A percentile compares a stretch with the other conserved stretches of the same genome.
Evolutionary conservation across 2,113 vertebrate species (phyloP).

Genomic region (Lophius piscatorius): DNA sequence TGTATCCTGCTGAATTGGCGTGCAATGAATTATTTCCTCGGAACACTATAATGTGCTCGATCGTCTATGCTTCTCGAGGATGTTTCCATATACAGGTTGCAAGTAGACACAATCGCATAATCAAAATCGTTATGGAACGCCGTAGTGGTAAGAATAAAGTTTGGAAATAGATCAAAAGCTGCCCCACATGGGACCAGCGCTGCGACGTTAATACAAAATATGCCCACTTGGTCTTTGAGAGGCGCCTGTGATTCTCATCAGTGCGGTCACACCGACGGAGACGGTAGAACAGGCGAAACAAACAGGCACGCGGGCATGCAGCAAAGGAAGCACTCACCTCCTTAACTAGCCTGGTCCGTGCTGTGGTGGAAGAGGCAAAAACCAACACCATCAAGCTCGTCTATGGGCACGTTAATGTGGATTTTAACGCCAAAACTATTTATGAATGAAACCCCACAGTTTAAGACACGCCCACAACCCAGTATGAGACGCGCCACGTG

Average conservation of each 20-base stretch:
- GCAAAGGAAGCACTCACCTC: slow-evolving; percentile 73
- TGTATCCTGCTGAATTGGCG: too few relatives aligned
- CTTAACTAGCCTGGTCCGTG: slow-evolving; percentile 66
- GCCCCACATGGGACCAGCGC: not conserved
- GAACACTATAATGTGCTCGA: slow-evolving; percentile 4
- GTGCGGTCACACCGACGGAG: slow-evolving; percentile 24
- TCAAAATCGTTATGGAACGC: not conserved
- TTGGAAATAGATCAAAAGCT: not conserved
- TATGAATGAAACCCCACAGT: slow-evolving; percentile 83
- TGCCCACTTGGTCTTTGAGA: slow-evolving; percentile 26
- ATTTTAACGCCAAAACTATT: slow-evolving; percentile 78
- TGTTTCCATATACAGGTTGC: slow-evolving; percentile 16
- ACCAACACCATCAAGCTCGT: slow-evolving; percentile 48
- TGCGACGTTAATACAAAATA: slow-evolving; percentile 14
- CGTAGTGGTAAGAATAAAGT: not conserved
- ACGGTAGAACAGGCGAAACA: slow-evolving; percentile 9
- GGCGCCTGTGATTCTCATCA: slow-evolving; percentile 33
- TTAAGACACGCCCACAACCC: slow-evolving; percentile 79
- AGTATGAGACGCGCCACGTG: slow-evolving; percentile 70
- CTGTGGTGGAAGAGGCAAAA: slow-evolving; percentile 40
- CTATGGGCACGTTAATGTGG: slow-evolving; percentile 73
- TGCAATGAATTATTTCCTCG: not conserved
- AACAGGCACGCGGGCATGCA: slow-evolving; percentile 2
- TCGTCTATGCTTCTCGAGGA: slow-evolving; percentile 8
- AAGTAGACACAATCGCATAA: not conserved